These are phyloP conservation scores for Emberiza fucata DNA, from an alignment of 2,113 vertebrate species.

Conservation along the genomic window DNA sequence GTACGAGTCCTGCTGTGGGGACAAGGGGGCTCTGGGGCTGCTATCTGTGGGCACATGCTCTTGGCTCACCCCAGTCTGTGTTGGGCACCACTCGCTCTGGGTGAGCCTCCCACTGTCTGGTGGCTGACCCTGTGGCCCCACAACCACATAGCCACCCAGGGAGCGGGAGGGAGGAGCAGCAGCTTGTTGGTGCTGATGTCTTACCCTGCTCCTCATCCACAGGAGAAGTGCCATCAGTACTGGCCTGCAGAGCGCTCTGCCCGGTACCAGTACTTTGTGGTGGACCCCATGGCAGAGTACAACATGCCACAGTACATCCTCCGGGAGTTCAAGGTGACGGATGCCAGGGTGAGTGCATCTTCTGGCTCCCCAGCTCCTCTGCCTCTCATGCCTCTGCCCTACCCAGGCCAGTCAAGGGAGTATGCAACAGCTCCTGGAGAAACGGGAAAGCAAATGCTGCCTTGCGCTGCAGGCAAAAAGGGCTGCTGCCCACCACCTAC, in stretches of 20 bases:
- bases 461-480: not conserved
- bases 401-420: not conserved
- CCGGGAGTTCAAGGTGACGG: constrained; percentile 96
- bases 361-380: not conserved
- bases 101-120: not conserved
- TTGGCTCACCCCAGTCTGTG: not conserved
- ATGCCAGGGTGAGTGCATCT: constrained; percentile 84
- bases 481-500: not conserved
- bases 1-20: constrained; percentile 62
- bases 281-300: constrained; percentile 98
- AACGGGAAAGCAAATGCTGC: not conserved
- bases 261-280: constrained; percentile 96
- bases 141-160: not conserved
- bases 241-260: constrained; percentile 96
- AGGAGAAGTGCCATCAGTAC: constrained; percentile 99
- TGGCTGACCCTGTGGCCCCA: not conserved
- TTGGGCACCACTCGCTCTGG: not conserved
- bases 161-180: not conserved
- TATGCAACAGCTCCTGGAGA: not conserved
- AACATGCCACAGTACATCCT: constrained; percentile 99
- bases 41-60: not conserved
- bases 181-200: not conserved
- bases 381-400: not conserved
- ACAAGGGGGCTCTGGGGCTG: not conserved
- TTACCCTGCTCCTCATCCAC: not conserved